These are phyloP conservation scores for Nymphicus hollandicus DNA, from an alignment of 2,113 vertebrate genomes.

Conservation along the genomic window DNA sequence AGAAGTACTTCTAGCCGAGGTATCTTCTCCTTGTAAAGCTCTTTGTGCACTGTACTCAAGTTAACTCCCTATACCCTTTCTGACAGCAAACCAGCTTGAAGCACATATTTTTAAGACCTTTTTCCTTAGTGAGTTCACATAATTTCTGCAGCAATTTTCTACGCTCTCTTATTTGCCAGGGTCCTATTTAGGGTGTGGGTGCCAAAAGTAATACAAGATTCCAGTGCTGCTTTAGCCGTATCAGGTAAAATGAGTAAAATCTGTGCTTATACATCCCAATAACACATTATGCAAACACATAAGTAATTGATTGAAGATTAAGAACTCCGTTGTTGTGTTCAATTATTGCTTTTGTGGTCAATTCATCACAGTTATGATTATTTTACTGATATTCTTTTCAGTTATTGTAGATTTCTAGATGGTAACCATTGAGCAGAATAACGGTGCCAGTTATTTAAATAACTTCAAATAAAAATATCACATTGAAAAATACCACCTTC, in stretches of 20 bases:
- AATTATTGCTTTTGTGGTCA: not conserved
- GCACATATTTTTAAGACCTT: not conserved
- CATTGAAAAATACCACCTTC: not conserved
- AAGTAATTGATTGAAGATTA: not conserved
- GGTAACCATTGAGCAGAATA: not conserved
- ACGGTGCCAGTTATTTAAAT: fast-evolving
- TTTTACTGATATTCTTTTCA: not conserved
- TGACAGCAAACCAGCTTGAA: not conserved
- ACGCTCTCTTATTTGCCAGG: not conserved
- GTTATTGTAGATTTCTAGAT: not conserved
- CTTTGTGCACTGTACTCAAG: not conserved
- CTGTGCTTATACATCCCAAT: not conserved
- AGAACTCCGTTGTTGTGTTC: not conserved
- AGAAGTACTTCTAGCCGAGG: not conserved
- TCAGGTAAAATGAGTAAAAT: not conserved
- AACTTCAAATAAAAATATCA: not conserved
- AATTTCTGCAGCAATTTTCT: not conserved
- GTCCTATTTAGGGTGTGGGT: not conserved
- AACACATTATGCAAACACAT: not conserved
- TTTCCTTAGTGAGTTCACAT: not conserved
- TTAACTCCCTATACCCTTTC: not conserved
- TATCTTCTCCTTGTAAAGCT: not conserved
- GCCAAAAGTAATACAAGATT: not conserved
- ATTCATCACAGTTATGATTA: not conserved
- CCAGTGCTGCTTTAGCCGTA: not conserved